Base-by-base conservation (phyloP, 92 coral and sea anemone species). In the Metridium senile region DNA sequence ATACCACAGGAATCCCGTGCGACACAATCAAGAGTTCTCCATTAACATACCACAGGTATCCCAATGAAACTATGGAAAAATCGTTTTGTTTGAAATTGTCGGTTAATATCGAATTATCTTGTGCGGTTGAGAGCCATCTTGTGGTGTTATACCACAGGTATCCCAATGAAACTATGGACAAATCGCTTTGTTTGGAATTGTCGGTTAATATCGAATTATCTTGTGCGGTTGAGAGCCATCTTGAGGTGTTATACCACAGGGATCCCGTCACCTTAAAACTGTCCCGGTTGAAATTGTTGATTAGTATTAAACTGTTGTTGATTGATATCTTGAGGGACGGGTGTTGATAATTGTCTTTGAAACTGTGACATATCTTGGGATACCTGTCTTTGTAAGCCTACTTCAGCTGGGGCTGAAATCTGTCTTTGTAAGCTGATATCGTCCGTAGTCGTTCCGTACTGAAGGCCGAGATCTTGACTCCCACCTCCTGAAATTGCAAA, bases 271-370 rank as follows among this genome's bases (percentile, higher is more conserved):
- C 31, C 0, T 30, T 52, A 88, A 51, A 84, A 88, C 72, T 88
- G 92, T 21, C 86, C 80, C 18, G 80, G 76, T 65, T 85, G 97
- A 74, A 74, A 92, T 63, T 88, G 93, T 74, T 92, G 89, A 68
- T 92, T 92, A 29, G 84, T 74, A 21, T 82, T 83, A 68, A 75
- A 90, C 62, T 74, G 69, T 39, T 88, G 97, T 57, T 89, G 97
- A 25, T 88, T 6, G 17, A 92, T 63, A 56, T 92, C 97, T 64
- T 92, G 97, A 30, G 93, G 82, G 1, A 66, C 93, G 43, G 97
- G 91, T 11, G 91, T 88, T 0, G 99, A 80, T 62, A 95, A 43
- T 68, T 96, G 99, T n/a, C 99, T 88, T 45, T 90, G 91, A 49
- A 74, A 77, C 20, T 90, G 39, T 21, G 92, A 58, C 27, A 78